Evolutionary conservation across 2,888 invertebrate genomes (phyloP).

Genomic region (Acanthoscelides obtectus): DNA sequence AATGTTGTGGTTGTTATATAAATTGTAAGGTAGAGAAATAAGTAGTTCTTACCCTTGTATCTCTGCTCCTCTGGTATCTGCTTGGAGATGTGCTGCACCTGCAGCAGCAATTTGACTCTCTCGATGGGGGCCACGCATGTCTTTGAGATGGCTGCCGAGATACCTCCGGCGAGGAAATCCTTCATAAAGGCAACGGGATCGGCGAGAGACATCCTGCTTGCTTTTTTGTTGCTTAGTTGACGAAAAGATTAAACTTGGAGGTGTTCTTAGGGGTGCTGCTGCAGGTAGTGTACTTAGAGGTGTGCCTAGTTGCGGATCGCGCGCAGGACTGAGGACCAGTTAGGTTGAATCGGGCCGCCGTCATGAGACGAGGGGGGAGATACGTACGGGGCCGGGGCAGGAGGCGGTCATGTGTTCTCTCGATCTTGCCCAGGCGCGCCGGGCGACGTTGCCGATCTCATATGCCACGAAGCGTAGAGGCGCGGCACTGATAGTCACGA

Average conservation of each 20-base stretch:
- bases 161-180: slow-evolving; percentile 88
- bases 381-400: slow-evolving; percentile 10
- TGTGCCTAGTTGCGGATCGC: slow-evolving; percentile 44
- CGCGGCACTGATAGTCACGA: not conserved
- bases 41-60: slow-evolving; percentile 72
- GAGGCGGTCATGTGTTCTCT: slow-evolving; percentile 40
- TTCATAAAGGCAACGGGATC: slow-evolving; percentile 84
- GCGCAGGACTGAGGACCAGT: slow-evolving; percentile 53
- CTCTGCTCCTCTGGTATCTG: slow-evolving; percentile 79
- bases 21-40: not conserved
- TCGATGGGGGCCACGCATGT: slow-evolving; percentile 94
- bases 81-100: slow-evolving; percentile 91
- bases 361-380: slow-evolving; percentile 23
- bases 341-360: slow-evolving; percentile 21
- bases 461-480: not conserved
- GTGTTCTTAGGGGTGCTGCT: not conserved
- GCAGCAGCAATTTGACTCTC: slow-evolving; percentile 87
- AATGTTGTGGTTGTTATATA: not conserved
- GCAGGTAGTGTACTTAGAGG: not conserved
- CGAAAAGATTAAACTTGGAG: slow-evolving; percentile 1
- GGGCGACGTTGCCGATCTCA: not conserved
- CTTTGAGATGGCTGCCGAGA: slow-evolving; percentile 90
- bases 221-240: not conserved
- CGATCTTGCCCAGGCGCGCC: slow-evolving; percentile 28
- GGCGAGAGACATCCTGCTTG: slow-evolving; percentile 40